These are phyloP conservation scores for Eupristina koningsbergeri DNA, from an alignment of 1,140 invertebrate species.

Conservation along the genomic window DNA sequence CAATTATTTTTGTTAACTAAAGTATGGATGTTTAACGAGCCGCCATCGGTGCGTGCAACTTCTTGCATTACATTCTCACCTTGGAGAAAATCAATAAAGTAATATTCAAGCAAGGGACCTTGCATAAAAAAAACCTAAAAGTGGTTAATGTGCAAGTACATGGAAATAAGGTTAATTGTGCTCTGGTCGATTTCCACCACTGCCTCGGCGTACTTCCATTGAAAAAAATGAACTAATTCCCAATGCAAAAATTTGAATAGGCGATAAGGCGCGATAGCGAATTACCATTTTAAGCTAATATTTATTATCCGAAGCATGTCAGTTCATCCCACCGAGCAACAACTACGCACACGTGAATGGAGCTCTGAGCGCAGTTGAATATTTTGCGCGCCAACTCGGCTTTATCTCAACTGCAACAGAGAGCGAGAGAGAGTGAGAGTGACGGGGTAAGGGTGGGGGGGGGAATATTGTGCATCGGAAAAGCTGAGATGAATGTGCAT, in stretches of 20 bases:
- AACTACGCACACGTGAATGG: background rate
- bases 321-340: background rate
- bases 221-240: background rate
- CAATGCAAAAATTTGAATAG: background rate
- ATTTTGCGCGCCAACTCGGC: background rate
- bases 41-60: background rate
- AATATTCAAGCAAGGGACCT: background rate
- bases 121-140: background rate
- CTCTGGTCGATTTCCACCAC: background rate
- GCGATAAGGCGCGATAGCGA: background rate
- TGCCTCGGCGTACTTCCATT: background rate
- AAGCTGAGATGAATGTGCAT: no score
- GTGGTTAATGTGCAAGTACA: background rate
- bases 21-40: background rate
- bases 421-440: background rate
- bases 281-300: background rate
- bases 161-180: slow-evolving; percentile 6
- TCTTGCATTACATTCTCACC: background rate
- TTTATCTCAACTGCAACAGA: background rate
- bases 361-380: background rate
- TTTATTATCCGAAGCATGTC: background rate
- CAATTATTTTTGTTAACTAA: background rate
- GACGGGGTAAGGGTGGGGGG: background rate
- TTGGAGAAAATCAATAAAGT: slow-evolving; percentile 15
- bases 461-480: background rate